Conservation (phyloP, 53 echinoderm and acorn worm genomes). For the Patiria pectinifera region DNA sequence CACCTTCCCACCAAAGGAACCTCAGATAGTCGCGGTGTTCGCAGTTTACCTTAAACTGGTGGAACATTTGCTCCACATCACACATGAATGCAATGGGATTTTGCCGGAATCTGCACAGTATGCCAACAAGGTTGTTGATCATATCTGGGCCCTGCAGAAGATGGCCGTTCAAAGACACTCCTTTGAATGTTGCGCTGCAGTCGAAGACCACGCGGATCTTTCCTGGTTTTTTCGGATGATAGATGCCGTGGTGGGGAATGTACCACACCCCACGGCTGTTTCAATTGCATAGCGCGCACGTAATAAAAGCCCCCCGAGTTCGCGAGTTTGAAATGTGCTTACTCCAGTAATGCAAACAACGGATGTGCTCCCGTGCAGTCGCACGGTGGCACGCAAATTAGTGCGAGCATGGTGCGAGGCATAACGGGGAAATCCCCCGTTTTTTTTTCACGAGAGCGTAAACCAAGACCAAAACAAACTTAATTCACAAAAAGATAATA, state of each 20-base stretch:
- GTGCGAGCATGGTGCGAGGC: no score
- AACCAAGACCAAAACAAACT: no score
- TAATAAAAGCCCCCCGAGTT: no score
- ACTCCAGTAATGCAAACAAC: no score
- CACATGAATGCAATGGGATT: slow-evolving; percentile 60
- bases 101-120: slow-evolving; percentile 66
- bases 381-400: no score
- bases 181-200: slow-evolving; percentile 67
- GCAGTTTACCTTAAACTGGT: slow-evolving; percentile 62
- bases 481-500: no score
- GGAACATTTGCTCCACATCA: slow-evolving; percentile 66
- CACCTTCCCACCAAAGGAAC: slow-evolving; percentile 58
- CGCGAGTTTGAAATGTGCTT: no score
- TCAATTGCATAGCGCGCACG: no score
- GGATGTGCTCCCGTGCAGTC: no score
- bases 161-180: slow-evolving; percentile 67
- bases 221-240: slow-evolving; percentile 60
- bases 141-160: slow-evolving; percentile 70
- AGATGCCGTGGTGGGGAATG: slow-evolving; percentile 78
- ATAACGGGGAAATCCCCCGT: no score
- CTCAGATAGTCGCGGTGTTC: slow-evolving; percentile 14
- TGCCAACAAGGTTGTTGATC: slow-evolving; percentile 68
- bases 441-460: no score
- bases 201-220: slow-evolving; percentile 57
- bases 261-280: slow-evolving; percentile 61